Conservation (phyloP, 2,113 vertebrate species). For the Taxidea taxus region DNA sequence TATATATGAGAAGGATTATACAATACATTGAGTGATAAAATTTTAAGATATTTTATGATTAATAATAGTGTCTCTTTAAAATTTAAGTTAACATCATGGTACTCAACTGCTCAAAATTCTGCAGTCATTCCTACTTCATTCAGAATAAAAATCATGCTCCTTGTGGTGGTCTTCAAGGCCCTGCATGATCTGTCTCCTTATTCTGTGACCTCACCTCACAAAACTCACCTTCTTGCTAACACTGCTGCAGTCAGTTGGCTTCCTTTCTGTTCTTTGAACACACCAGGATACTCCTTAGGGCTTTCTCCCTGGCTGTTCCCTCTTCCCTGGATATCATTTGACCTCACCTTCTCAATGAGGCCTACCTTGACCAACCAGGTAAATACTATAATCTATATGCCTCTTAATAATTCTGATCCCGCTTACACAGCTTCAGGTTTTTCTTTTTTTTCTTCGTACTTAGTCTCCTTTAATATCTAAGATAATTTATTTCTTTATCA, state of each 20-base stretch:
- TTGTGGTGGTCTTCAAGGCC: background rate
- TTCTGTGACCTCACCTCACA: background rate
- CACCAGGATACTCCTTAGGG: background rate
- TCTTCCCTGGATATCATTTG: background rate
- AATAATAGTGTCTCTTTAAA: conserved; percentile 17
- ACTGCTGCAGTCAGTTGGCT: background rate
- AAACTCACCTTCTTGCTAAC: background rate
- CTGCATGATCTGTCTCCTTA: background rate
- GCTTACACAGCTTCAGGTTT: background rate
- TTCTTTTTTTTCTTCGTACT: background rate
- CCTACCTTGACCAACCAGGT: background rate
- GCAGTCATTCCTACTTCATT: background rate
- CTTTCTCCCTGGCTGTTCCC: background rate
- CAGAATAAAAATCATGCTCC: background rate
- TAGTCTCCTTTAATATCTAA: background rate
- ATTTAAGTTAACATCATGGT: background rate
- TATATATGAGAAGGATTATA: background rate
- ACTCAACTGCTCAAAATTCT: background rate
- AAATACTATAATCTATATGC: background rate
- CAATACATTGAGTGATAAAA: background rate
- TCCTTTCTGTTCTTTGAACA: background rate
- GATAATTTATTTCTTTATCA: background rate
- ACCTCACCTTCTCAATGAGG: background rate
- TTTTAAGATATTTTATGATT: conserved; percentile 20
- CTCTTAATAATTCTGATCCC: background rate